Base-by-base conservation (phyloP, 2,113 vertebrate species). In the Chamaetylas fuelleborni region DNA sequence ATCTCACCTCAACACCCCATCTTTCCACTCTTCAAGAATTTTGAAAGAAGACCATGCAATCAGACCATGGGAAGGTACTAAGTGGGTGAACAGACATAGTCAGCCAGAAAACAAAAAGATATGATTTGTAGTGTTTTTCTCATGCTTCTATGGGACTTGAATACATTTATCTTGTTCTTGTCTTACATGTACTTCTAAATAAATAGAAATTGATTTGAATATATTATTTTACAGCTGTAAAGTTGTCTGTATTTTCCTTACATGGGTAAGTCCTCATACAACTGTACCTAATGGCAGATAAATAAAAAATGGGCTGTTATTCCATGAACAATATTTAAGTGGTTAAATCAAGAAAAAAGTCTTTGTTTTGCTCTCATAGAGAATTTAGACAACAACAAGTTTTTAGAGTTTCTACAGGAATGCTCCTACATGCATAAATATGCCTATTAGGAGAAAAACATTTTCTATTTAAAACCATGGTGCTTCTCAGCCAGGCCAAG, bases 41-140 rank as follows among this genome's bases (percentile, higher is more conserved):
- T 43, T 78, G 38, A 87, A 65, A 77, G 18, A 29, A 91, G 74
- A 56, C 6, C 13, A n/a, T 19, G 13, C 11, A 42, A 34, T 18
- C 24, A 67, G 79, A 62, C 34, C 29, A 31, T 25, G 22, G 26
- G 45, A 79, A 60, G 28, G 42, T 20, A 20, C 14, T 62, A 19
- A 2, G 0, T 40, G 16, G 18, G 6, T 3, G 1, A 71, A 47
- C 5, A 78, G 6, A 14, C 0, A 0, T 12, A 67, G 19, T 28
- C 20, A 64, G 4, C 4, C 8, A 22, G 53, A 45, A 86, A 78
- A 77, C 3, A 51, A 86, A 91, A 70, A 8, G 3, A 7, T 86
- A 80, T 61, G 6, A 29, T 47, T 5, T 23, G 6, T 66, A 54
- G 4, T 31, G 12, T 16, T 5, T 61, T 23, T 40, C 17, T 18